Conservation (phyloP, 2,797 vertebrate genomes). For the Vipera ursinii region DNA sequence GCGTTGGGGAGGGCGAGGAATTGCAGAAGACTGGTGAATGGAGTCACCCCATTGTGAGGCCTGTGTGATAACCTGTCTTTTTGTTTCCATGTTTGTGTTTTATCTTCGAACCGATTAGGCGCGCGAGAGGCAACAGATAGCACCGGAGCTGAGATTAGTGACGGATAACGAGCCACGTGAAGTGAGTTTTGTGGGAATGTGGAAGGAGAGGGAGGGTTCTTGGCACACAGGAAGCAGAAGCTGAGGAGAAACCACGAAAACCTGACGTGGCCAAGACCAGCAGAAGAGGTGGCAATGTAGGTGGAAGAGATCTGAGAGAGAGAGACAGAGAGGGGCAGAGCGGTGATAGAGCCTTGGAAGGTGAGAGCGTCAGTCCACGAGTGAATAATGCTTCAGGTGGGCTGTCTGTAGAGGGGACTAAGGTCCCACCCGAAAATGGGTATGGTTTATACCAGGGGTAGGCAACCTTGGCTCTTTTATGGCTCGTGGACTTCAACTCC, state of each 20-base stretch:
- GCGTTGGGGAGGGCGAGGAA: conserved; percentile 11
- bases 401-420: not conserved
- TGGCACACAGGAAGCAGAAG: conserved; percentile 64
- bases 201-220: conserved; percentile 70
- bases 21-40: conserved; percentile 27
- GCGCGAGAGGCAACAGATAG: conserved; percentile 71
- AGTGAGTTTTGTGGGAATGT: conserved; percentile 70
- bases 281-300: conserved; percentile 51
- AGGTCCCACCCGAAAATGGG: conserved; percentile 1
- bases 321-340: conserved; percentile 36
- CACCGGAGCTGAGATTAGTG: conserved; percentile 73
- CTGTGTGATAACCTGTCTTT: conserved; percentile 65
- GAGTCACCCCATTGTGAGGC: conserved; percentile 55
- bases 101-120: conserved; percentile 69
- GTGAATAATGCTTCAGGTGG: conserved; percentile 28
- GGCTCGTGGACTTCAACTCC: no score
- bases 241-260: conserved; percentile 60
- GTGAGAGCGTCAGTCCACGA: conserved; percentile 42
- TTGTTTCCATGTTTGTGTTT: conserved; percentile 71
- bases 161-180: conserved; percentile 71
- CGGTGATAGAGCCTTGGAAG: conserved; percentile 46
- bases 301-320: conserved; percentile 57
- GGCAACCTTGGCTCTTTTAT: no score
- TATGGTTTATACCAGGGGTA: not conserved
- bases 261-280: conserved; percentile 47